These are phyloP conservation scores for Myocastor coypus DNA, from an alignment of 2,113 vertebrate species.

Conservation along the genomic window DNA sequence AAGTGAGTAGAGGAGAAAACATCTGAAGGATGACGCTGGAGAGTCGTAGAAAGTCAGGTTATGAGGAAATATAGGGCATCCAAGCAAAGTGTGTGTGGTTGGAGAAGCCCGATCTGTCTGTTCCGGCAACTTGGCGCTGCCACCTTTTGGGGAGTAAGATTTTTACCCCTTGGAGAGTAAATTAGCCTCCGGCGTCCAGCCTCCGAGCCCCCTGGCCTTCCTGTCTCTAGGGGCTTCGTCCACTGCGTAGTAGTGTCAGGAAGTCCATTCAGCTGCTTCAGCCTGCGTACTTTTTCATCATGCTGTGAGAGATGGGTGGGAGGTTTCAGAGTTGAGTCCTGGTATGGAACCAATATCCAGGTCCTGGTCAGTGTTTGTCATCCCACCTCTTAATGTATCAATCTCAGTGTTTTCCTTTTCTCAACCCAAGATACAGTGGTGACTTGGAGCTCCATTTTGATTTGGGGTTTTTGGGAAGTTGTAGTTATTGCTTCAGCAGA, in stretches of 20 bases:
- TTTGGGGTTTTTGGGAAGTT: neutral
- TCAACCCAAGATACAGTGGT: neutral
- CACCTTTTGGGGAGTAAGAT: constrained; percentile 32
- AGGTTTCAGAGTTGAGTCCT: neutral
- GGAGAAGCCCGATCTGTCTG: neutral
- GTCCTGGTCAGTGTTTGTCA: neutral
- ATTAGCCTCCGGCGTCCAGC: neutral
- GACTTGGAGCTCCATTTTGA: neutral
- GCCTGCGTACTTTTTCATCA: neutral
- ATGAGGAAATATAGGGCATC: neutral
- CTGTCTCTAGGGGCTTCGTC: neutral
- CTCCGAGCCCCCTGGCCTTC: neutral
- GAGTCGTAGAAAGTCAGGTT: neutral
- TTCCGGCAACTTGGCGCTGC: constrained; percentile 52
- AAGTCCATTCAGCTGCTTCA: neutral
- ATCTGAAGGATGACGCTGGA: neutral
- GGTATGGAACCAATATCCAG: neutral
- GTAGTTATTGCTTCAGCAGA: neutral
- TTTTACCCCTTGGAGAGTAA: neutral
- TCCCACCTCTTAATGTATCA: neutral
- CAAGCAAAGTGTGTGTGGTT: neutral
- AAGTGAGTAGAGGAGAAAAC: neutral
- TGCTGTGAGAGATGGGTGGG: neutral
- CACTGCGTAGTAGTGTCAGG: neutral
- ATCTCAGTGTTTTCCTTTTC: neutral